Base-by-base conservation (phyloP, 2,113 vertebrate species). In the Recurvirostra avosetta region DNA sequence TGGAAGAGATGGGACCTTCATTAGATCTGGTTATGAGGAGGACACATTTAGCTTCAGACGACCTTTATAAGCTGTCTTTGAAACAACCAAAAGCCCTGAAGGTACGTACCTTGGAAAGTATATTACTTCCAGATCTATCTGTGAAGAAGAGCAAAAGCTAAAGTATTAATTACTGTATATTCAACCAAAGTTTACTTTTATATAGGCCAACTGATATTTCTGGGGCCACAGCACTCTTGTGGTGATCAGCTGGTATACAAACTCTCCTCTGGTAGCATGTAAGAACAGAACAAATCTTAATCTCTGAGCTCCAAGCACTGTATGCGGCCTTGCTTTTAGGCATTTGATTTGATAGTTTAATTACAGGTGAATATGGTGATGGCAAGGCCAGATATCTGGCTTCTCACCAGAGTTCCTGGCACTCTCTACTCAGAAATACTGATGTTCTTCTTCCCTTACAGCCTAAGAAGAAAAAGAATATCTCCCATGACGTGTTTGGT, bases 391-490 rank as follows among this genome's bases (percentile, higher is more conserved):
- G 34, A 17, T 26, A 11, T 12, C 22, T 86, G 29, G 41, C 25
- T 38, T 92, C 61, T 88, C 25, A 47, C 5, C n/a, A 45, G 62
- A 62, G 38, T 66, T 87, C 32, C 29, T 85, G 43, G 50, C 19
- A 6, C 34, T 45, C 40, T 70, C 25, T 62, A 2, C n/a, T 82
- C 36, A 55, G 19, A 71, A 94, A 77, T 49, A 47, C n/a, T 81
- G 26, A 90, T 10, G 11, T 20, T 40, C 2, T 82, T 90, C 38
- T 97, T 98, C n/a, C 90, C 59, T 96, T 94, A 40, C 97, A 99
- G 99, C 97, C 98, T 66, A 99, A 99, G 98, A 99, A 99, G 97
- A 99, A 99, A 97, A 99, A 99, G 98, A 99, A 99, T 89, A 97
- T 99, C 75, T 99, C 99, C 93, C 99, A 98, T 3, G 98, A 99